phyloP scores from a whole-genome alignment of 2,888 invertebrate genomes.

The Cyaniris semiargus region DNA sequence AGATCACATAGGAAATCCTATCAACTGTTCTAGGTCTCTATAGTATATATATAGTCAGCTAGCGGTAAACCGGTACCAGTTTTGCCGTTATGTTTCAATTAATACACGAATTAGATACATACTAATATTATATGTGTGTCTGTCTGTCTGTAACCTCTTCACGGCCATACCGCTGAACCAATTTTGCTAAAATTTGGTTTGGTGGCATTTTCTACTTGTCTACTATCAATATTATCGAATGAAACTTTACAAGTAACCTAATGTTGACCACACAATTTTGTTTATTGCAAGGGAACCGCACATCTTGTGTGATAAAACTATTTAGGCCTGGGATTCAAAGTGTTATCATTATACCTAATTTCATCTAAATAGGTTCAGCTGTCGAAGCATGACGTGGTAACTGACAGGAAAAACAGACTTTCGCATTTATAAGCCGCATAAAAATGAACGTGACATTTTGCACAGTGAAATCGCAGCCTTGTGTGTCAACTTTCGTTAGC shows the following conservation, averaged over 20 bases:
- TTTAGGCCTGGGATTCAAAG: slow-evolving; percentile 32
- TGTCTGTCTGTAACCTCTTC: too few relatives aligned
- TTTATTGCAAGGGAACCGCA: too few relatives aligned
- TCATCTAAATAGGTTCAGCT: background rate
- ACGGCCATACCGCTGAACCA: too few relatives aligned
- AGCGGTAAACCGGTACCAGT: background rate
- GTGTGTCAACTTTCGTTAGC: slow-evolving; percentile 16
- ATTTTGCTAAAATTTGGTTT: too few relatives aligned
- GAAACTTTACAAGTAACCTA: too few relatives aligned
- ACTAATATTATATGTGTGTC: slow-evolving; percentile 34
- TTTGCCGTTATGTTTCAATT: slow-evolving; percentile 52
- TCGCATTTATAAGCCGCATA: background rate
- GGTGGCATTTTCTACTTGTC: too few relatives aligned
- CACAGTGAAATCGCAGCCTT: slow-evolving; percentile 44
- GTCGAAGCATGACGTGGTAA: background rate
- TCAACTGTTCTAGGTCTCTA: background rate
- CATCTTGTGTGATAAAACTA: too few relatives aligned
- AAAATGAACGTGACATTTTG: background rate
- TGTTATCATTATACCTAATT: background rate
- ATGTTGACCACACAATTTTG: too few relatives aligned
- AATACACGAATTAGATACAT: slow-evolving; percentile 47
- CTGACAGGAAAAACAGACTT: background rate
- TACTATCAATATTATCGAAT: too few relatives aligned
- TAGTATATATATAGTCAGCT: background rate
- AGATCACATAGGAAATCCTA: slow-evolving; percentile 4